Evolutionary conservation across 2,888 invertebrate species (phyloP), one percentile per base, ranked within the genome.

Genomic region (Napeogenes inachia): DNA sequence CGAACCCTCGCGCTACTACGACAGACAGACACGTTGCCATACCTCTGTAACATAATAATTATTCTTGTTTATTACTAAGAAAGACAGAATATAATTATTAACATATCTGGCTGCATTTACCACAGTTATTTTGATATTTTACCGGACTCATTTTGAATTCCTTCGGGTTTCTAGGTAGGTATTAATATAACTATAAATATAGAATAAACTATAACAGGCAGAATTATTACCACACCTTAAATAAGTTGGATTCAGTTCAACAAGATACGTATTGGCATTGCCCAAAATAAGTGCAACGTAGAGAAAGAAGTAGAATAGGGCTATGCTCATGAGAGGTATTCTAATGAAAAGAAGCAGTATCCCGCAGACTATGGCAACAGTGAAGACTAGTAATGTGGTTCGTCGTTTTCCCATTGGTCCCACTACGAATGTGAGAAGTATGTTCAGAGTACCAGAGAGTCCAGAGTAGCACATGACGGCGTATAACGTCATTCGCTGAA

Each of bases 11-110:
- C 0, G 87, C 83, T 35, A 85, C 84, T 46, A 87, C 83, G 60
- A 88, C 86, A 0, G 87, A 87, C 4, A 87, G 70, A 61, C 85
- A 85, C 0, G 86, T 87, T 6, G 87, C 87, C 85, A 85, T 87
- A 2, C 85, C 87, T 63, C 87, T 87, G 77, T 2, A 73, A 75
- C 58, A 30, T 47, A 58, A 12, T 42, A 38, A 45, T 45, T 55
- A 47, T 47, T 56, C 3, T 42, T 42, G 8, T 42, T 42, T 42
- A 8, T 10, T 8, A 42, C 42, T 42, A 42, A 42, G 8, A 8
- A 1, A 6, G 5, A 42, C 42, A 21, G 21, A 21, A 21, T 21
- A 21, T 21, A 21, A 21, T 21, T 21, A 21, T 21, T 21, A 21
- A 21, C 1, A 21, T 21, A 1, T 21, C 21, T 21, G 21, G 21